Conservation (phyloP, 1,140 invertebrate species). For the Drosophila tristis region DNA sequence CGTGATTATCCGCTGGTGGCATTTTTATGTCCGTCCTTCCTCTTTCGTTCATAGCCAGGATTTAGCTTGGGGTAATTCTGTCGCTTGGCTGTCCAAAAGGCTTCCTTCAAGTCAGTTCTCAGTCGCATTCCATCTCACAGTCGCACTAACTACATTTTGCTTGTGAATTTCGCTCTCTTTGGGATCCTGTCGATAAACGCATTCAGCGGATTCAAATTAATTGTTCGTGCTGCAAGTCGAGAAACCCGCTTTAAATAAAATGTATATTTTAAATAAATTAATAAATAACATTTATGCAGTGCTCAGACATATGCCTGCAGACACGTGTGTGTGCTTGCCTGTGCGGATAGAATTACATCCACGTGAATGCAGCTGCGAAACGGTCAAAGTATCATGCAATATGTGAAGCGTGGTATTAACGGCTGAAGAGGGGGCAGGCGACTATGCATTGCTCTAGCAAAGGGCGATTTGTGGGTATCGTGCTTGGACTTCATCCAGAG, state of each 20-base stretch:
- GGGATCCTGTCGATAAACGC: too few relatives aligned
- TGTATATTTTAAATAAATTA: slow-evolving; percentile 11
- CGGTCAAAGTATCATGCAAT: slow-evolving; percentile 21
- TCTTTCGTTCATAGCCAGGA: slow-evolving; percentile 2
- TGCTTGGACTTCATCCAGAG: not conserved
- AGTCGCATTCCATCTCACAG: too few relatives aligned
- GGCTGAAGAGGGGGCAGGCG: not conserved
- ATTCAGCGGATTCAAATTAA: not conserved
- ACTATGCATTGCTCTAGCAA: not conserved
- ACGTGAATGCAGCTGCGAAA: slow-evolving; percentile 16
- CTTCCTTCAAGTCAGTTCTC: too few relatives aligned
- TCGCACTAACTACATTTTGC: too few relatives aligned
- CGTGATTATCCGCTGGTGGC: slow-evolving; percentile 19
- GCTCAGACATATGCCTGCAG: not conserved
- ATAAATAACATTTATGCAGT: slow-evolving; percentile 11
- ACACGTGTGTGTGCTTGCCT: not conserved
- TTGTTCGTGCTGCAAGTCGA: slow-evolving; percentile 2
- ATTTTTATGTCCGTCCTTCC: slow-evolving; percentile 16
- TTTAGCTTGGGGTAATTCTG: too few relatives aligned
- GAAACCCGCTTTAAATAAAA: slow-evolving; percentile 8
- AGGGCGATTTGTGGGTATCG: not conserved
- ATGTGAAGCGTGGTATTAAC: not conserved
- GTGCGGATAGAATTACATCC: slow-evolving; percentile 17
- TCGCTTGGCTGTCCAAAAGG: too few relatives aligned
- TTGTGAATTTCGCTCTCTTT: too few relatives aligned